Base-by-base conservation (phyloP, 92 coral and sea anemone genomes). In the Porites divaricata region DNA sequence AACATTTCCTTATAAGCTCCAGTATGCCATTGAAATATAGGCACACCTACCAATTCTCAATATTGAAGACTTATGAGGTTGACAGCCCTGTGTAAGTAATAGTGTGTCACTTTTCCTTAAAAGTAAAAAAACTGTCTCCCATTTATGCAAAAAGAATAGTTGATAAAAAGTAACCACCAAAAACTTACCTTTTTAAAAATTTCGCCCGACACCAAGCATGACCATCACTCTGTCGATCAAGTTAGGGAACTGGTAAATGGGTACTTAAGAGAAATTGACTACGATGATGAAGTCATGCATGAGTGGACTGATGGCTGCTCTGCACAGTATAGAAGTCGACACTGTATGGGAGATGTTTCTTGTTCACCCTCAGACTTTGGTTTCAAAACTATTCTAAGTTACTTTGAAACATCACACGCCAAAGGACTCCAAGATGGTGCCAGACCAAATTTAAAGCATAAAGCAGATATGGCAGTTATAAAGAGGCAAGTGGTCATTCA, bases 281-380 rank as follows among this genome's bases (percentile, higher is more conserved):
- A 83, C 16, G 58, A 48, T 1, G 73, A 72, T 24, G 49, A 81
- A 24, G 19, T 81, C 6, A 6, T 86, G 72, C 88, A 90, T 48
- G 89, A 89, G 19, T 86, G 85, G 90, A 90, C 88, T 2, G 90
- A 86, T 50, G 90, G 93, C 9, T 90, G 88, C 67, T 79, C 90
- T 8, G 82, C 86, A 9, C 90, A 92, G 26, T 91, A 91, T 67
- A 91, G 83, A 72, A 88, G 87, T 68, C 45, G 84, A 24, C 91
- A 88, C 65, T 84, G 89, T 56, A 84, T 88, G 85, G 93, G 95
- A 6, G 93, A 92, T 59, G 88, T 90, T 26, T 51, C 83, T 7
- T 21, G 15, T 9, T 92, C 91, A n/a, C 28, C 45, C 19, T 15
- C 19, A 1, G 93, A 83, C 76, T 86, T 85, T 77, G 91, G 91